Percentiles rank a stretch among this genome's conserved stretches.
Evolutionary conservation across 2,888 invertebrate genomes (phyloP).

Genomic region (Melanostoma scalare): DNA sequence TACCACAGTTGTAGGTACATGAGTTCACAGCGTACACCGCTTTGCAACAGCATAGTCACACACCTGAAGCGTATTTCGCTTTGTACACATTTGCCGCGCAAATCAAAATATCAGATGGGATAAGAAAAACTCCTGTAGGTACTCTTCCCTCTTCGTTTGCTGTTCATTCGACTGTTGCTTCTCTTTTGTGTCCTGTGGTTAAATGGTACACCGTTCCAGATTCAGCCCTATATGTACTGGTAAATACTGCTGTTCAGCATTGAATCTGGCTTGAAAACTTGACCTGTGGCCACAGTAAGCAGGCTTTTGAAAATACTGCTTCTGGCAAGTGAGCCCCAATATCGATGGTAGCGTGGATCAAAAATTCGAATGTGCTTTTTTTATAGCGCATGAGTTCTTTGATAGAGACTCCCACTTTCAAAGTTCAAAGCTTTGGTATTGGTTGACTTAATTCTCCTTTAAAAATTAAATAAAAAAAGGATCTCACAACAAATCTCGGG

Average conservation of each 20-base stretch:
- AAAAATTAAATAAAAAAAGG: too few relatives aligned
- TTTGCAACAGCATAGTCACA: background rate
- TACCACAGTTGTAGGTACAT: too few relatives aligned
- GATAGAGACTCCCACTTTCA: too few relatives aligned
- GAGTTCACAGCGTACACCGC: background rate
- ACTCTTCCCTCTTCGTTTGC: slow-evolving; percentile 61
- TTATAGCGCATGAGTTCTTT: too few relatives aligned
- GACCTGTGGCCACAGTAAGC: too few relatives aligned
- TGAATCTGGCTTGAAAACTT: background rate
- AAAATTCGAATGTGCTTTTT: too few relatives aligned
- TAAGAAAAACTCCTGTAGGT: slow-evolving; percentile 18
- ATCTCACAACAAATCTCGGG: too few relatives aligned
- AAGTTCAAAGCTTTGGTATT: too few relatives aligned
- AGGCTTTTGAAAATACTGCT: too few relatives aligned
- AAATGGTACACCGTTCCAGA: slow-evolving; percentile 69
- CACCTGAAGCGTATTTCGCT: background rate
- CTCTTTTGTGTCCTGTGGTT: slow-evolving; percentile 68
- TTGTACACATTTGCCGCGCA: slow-evolving; percentile 38
- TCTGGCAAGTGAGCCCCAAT: too few relatives aligned
- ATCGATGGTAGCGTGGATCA: too few relatives aligned
- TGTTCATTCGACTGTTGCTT: slow-evolving; percentile 69
- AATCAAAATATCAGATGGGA: slow-evolving; percentile 60
- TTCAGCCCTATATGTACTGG: slow-evolving; percentile 35
- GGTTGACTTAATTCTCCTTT: too few relatives aligned
- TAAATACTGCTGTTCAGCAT: background rate